Conservation (phyloP, 1,140 invertebrate species). For the Drosophila takahashii region DNA sequence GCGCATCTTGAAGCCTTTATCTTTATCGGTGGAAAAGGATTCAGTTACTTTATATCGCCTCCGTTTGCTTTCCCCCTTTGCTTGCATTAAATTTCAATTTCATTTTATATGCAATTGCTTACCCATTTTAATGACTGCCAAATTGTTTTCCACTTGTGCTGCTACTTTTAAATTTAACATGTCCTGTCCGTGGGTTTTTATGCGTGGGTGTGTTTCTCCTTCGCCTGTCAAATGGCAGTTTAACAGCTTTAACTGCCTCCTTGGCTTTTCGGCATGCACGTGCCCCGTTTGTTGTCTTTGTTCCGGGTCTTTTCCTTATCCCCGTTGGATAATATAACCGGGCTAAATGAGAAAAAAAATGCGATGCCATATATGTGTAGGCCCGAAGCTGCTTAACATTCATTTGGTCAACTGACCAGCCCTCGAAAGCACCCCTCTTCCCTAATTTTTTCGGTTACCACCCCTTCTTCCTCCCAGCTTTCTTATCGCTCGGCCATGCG, state of each 20-base stretch:
- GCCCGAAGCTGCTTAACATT: conserved; percentile 69
- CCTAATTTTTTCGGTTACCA: conserved; percentile 7
- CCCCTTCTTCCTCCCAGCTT: conserved; percentile 13
- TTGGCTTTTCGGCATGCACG: conserved; percentile 46
- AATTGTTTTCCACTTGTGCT: conserved; percentile 54
- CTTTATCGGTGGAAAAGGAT: conserved; percentile 30
- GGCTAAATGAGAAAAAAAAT: conserved; percentile 44
- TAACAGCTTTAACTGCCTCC: conserved; percentile 50
- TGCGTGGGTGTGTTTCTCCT: conserved; percentile 7
- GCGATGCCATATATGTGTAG: conserved; percentile 25
- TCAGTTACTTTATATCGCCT: conserved; percentile 20
- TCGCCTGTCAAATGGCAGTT: conserved; percentile 73
- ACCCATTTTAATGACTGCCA: conserved; percentile 55
- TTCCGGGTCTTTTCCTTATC: conserved; percentile 19
- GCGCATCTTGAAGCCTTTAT: conserved; percentile 5
- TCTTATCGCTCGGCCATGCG: conserved; percentile 76
- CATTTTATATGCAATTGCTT: conserved; percentile 61
- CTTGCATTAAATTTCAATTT: conserved; percentile 37
- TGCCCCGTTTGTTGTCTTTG: conserved; percentile 51
- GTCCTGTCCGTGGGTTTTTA: conserved; percentile 23
- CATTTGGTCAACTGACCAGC: conserved; percentile 67
- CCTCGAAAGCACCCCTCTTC: conserved; percentile 1
- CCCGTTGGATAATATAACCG: conserved; percentile 40
- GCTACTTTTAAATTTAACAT: conserved; percentile 43
- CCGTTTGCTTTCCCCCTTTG: not conserved